Evolutionary conservation across 2,888 invertebrate species (phyloP), one percentile per base, ranked within the genome.

Genomic region (Scaptomyza flava): DNA sequence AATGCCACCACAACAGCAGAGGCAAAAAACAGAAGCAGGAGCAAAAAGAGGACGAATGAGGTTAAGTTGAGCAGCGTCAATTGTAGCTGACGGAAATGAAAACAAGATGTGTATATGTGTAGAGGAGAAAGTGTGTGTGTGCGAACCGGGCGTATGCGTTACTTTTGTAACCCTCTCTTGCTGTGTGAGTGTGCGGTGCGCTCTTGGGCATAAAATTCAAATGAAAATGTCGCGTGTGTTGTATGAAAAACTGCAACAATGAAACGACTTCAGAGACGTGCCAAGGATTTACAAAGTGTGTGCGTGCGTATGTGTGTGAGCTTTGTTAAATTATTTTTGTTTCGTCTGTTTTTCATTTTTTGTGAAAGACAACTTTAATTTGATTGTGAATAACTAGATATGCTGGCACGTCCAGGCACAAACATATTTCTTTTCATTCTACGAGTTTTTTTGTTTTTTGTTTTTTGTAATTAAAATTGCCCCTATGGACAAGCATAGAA

Each of bases 61-160:
- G 84, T 85, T 85, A 85, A 85, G 83, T 85, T 86, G 84, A 86
- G 89, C 77, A 74, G 85, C 87, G 88, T 85, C 84, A 88, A 88
- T 85, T 85, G 88, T 86, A 84, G 79, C 81, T 88, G 89, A 88
- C 85, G 85, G 85, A 86, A 89, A 86, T 86, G 87, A 86, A 86
- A 86, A 84, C 85, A 86, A 89, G 87, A 77, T 83, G 79, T 72
- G 76, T 69, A 57, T 63, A 8, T 54, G 23, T 54, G 50, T 56
- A 33, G 9, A 9, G 2, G 9, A 33, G 33, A 33, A 53, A 60
- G 17, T 62, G 41, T 27, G 36, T 54, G 14, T 69, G 52, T 50
- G 65, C n/a, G 45, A 34, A 53, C 58, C 17, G 54, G 68, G 71
- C 60, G 73, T 77, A 73, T 82, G 77, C 67, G 86, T 76, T 82